Percentiles rank a stretch among this genome's conserved stretches.
phyloP scores from a whole-genome alignment of 2,113 vertebrate genomes.

The Sinocyclocheilus maitianheensis region DNA sequence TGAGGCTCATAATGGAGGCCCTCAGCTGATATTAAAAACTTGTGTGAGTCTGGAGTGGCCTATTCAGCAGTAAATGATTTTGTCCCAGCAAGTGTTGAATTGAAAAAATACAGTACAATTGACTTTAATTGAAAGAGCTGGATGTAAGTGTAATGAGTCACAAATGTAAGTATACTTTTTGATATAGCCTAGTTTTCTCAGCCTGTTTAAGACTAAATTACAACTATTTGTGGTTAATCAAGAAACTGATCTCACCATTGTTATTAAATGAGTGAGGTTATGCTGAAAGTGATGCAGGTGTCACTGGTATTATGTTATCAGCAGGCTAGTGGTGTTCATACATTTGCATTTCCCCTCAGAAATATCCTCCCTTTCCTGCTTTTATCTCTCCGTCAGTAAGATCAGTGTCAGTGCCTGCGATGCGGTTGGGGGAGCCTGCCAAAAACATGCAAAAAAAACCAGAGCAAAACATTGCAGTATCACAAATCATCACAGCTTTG shows the following conservation, averaged over 20 bases:
- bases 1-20: background rate
- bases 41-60: background rate
- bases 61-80: background rate
- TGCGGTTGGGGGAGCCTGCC: conserved; percentile 27
- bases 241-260: background rate
- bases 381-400: conserved; percentile 39
- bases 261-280: background rate
- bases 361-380: conserved; percentile 9
- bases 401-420: conserved; percentile 26
- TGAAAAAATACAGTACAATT: background rate
- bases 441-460: conserved; percentile 20
- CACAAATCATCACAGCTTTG: conserved; percentile 53
- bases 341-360: conserved; percentile 1
- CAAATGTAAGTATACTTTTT: background rate
- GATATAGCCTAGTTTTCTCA: background rate
- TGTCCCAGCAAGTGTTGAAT: background rate
- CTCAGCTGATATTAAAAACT: background rate
- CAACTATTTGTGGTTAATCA: background rate
- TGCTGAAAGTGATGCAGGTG: background rate
- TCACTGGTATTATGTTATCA: background rate
- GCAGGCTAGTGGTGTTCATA: background rate
- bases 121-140: background rate
- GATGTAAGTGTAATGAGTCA: background rate
- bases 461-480: conserved; percentile 48
- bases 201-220: background rate